Base-by-base conservation (phyloP, 2,888 invertebrate species). In the Unio pictorum region DNA sequence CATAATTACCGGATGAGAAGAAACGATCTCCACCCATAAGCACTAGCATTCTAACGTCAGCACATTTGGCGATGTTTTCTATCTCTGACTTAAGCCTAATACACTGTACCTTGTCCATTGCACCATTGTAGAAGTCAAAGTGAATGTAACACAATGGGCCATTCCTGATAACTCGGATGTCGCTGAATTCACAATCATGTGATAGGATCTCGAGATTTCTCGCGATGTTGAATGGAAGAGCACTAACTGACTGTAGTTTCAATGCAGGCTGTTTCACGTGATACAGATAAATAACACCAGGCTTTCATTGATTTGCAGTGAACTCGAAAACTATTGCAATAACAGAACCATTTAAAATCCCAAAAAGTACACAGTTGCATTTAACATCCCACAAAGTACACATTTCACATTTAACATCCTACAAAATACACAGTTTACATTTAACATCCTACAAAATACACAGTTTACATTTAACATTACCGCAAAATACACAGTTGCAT, bases 41-140 rank as follows among this genome's bases (percentile, higher is more conserved):
- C 26, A 65, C 75, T 0, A 75, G 65, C 34, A 68, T 56, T 56
- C 67, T 71, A 55, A 71, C 26, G 59, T 73, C 73, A 45, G 61
- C 30, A 55, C 55, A 34, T 6, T 61, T 28, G n/a, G 45, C 63
- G 15, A 75, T 56, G 23, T 34, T n/a, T 23, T 55, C 26, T n/a
- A 75, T 54, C 0, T 61, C 60, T 5, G 55, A 5, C 28, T 64
- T 59, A 17, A 75, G 63, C n/a, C 71, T 62, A 8, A 55, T 55
- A 0, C 68, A 72, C 61, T 75, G 75, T 18, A 64, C 26, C 2
- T 30, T 66, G 56, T 66, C 68, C 75, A 75, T 75, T 5, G 75
- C 75, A 3, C 75, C 75, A 62, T 73, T 75, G 55, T 75, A 73
- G 55, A 75, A 75, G 54, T 73, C 73, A 58, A 75, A 75, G 54